Evolutionary conservation across 2,797 vertebrate species (phyloP).

Genomic region (Sebastolobus altivelis): DNA sequence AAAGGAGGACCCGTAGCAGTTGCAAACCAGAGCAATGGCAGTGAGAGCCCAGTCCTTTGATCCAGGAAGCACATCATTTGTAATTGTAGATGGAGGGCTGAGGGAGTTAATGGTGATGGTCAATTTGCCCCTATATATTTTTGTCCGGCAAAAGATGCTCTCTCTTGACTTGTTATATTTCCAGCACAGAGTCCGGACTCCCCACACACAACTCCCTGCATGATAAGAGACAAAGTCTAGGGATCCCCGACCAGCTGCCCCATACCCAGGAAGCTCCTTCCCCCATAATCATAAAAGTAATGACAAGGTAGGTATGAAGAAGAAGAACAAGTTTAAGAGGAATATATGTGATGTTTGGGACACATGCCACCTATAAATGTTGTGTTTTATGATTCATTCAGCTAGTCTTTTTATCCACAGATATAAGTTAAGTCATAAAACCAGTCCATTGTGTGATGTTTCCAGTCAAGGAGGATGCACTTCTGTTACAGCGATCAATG

Average conservation of each 20-base stretch:
- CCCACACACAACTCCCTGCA: neutral
- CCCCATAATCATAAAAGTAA: neutral
- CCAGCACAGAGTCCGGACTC: neutral
- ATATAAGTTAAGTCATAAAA: slow-evolving; percentile 7
- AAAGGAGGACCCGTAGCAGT: neutral
- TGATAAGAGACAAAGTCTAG: neutral
- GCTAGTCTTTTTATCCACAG: neutral
- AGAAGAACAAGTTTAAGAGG: neutral
- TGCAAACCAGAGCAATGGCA: neutral
- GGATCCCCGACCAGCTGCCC: neutral
- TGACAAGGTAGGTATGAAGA: neutral
- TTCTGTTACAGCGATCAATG: slow-evolving; percentile 15
- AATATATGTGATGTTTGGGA: neutral
- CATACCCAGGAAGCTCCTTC: neutral
- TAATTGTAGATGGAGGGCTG: slow-evolving; percentile 8
- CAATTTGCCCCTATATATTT: slow-evolving; percentile 8
- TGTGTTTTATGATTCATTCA: neutral
- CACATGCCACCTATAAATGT: neutral
- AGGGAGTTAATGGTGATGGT: neutral
- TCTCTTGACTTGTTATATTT: slow-evolving; percentile 1
- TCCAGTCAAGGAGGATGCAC: neutral
- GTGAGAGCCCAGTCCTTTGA: slow-evolving; percentile 14
- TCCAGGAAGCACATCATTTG: slow-evolving; percentile 17
- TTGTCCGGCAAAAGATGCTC: neutral
- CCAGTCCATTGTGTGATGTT: neutral